Evolutionary conservation across 2,888 invertebrate species (phyloP).

Genomic region (Mimumesa dahlbomi): DNA sequence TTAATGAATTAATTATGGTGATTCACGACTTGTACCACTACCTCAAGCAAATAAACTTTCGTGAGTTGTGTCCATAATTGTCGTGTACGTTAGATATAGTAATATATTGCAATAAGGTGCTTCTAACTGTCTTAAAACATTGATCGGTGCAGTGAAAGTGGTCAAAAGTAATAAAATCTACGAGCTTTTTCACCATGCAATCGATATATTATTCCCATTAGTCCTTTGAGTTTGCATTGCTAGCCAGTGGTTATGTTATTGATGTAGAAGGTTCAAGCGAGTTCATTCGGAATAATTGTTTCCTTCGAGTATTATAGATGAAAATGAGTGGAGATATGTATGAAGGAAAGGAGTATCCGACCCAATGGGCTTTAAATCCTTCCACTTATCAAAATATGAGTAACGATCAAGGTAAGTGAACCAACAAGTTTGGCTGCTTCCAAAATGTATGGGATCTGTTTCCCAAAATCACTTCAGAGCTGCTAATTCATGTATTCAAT

Average conservation of each 20-base stretch:
- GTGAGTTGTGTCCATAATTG: conserved; percentile 17
- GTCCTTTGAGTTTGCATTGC: conserved; percentile 14
- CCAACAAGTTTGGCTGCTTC: conserved; percentile 5
- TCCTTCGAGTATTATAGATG: conserved; percentile 52
- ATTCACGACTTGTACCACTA: conserved; percentile 10
- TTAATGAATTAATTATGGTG: background rate
- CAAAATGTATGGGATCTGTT: conserved; percentile 4
- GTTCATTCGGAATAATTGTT: conserved; percentile 26
- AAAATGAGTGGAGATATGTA: conserved; percentile 79
- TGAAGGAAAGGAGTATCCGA: conserved; percentile 85
- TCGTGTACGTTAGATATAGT: conserved; percentile 28
- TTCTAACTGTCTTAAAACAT: conserved; percentile 48
- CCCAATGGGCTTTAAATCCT: conserved; percentile 92
- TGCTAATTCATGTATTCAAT: conserved; percentile 31
- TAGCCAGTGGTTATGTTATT: conserved; percentile 26
- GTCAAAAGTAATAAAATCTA: conserved; percentile 21
- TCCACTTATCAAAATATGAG: conserved; percentile 90
- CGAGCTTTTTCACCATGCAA: conserved; percentile 30
- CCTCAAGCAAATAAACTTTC: conserved; percentile 10
- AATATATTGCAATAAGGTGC: conserved; percentile 38
- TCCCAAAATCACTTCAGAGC: background rate
- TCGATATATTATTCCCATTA: background rate
- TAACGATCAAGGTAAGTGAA: conserved; percentile 85
- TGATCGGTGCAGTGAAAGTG: conserved; percentile 48
- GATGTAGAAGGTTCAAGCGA: conserved; percentile 35